Evolutionary conservation across 2,888 invertebrate genomes (phyloP).

Genomic region (Fabriciana adippe): DNA sequence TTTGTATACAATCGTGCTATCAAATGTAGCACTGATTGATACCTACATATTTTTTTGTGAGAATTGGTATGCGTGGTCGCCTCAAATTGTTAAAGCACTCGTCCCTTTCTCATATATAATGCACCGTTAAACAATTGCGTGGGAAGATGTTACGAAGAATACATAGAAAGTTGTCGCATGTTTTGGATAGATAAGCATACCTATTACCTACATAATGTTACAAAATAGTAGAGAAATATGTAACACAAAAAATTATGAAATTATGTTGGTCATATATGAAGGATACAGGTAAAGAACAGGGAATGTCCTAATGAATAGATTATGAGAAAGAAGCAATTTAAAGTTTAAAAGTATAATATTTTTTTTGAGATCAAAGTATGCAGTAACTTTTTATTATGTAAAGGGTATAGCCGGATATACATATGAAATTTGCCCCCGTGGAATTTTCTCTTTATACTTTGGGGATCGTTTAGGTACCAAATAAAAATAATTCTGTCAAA

Average conservation of each 20-base stretch:
- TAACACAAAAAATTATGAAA: neutral
- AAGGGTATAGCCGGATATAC: too few species aligned
- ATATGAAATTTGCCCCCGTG: too few species aligned
- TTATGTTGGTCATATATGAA: too few species aligned
- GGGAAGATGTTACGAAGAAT: slow-evolving; percentile 65
- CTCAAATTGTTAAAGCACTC: slow-evolving; percentile 37
- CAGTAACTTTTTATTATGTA: too few species aligned
- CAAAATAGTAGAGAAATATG: slow-evolving; percentile 34
- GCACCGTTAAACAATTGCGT: slow-evolving; percentile 61
- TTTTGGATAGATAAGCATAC: slow-evolving; percentile 34
- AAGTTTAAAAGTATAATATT: too few species aligned
- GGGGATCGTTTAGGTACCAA: too few species aligned
- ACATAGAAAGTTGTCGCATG: slow-evolving; percentile 53
- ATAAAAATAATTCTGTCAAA: too few species aligned
- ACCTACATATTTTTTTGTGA: slow-evolving; percentile 15
- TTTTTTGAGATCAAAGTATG: too few species aligned
- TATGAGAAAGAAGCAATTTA: too few species aligned
- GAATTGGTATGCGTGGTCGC: slow-evolving; percentile 28
- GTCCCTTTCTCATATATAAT: slow-evolving; percentile 42
- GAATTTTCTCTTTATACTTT: too few species aligned
- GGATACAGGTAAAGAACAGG: too few species aligned
- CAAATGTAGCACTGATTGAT: neutral
- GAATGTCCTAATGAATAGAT: too few species aligned
- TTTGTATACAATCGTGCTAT: neutral
- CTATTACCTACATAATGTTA: slow-evolving; percentile 42